Conservation (phyloP, 2,888 invertebrate species). For the Theretra japonica region DNA sequence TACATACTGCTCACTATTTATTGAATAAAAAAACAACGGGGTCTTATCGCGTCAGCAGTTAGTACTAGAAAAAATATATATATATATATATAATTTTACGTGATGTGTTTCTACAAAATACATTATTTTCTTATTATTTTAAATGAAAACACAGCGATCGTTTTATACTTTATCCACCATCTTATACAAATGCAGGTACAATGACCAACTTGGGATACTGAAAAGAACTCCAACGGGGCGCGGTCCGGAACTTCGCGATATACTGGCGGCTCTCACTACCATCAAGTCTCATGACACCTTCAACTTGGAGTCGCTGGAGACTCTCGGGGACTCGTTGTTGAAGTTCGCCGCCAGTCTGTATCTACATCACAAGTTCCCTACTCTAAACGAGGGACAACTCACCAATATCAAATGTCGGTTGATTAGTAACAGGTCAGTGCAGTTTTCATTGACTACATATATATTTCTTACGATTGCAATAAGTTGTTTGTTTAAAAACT, state of each 20-base stretch:
- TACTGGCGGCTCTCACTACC: constrained; percentile 88
- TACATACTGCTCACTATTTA: too few relatives aligned
- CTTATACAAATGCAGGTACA: constrained; percentile 68
- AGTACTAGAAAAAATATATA: too few relatives aligned
- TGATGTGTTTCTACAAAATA: not conserved
- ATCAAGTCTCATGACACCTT: constrained; percentile 90
- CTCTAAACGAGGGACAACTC: constrained; percentile 90
- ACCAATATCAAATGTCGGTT: constrained; percentile 89
- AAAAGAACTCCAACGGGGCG: constrained; percentile 43
- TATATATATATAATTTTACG: too few relatives aligned
- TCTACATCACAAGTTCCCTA: constrained; percentile 88
- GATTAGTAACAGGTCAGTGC: constrained; percentile 91
- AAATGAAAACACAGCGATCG: not conserved
- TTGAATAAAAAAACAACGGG: too few relatives aligned
- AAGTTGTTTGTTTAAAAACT: too few relatives aligned
- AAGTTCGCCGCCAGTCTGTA: constrained; percentile 91
- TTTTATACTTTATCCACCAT: too few relatives aligned
- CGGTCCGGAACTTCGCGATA: constrained; percentile 78
- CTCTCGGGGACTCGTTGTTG: constrained; percentile 94
- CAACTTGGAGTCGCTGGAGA: constrained; percentile 92
- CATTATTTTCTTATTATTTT: not conserved
- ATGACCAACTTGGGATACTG: constrained; percentile 62
- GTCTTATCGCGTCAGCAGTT: too few relatives aligned
- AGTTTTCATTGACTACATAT: constrained; percentile 76
- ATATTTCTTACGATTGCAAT: too few relatives aligned